Conservation (phyloP, 2,113 vertebrate genomes). For the Varanus salvator region DNA sequence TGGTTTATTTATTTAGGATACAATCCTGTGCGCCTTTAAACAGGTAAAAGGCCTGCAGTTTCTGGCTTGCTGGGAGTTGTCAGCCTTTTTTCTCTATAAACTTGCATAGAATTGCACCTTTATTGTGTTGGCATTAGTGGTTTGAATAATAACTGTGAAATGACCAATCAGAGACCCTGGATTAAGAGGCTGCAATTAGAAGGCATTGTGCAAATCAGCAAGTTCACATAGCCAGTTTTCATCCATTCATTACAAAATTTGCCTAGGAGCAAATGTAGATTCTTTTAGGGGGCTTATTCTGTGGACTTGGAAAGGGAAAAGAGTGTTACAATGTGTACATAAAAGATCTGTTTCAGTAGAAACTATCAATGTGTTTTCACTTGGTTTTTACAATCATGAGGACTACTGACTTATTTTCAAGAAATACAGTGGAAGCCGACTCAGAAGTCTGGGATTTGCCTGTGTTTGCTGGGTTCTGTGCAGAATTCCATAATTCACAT, state of each 20-base stretch:
- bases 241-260: not conserved
- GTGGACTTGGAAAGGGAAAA: not conserved
- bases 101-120: too few relatives aligned
- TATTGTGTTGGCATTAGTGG: not conserved
- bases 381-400: not conserved
- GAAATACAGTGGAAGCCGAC: not conserved
- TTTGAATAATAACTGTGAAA: not conserved
- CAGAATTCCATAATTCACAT: not conserved
- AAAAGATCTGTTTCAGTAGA: not conserved
- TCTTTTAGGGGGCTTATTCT: not conserved
- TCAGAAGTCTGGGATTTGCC: not conserved
- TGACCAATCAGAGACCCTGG: not conserved
- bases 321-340: too few relatives aligned
- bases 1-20: slow-evolving; percentile 33
- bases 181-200: not conserved
- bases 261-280: not conserved
- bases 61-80: too few relatives aligned
- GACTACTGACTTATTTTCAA: not conserved
- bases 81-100: too few relatives aligned
- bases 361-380: not conserved
- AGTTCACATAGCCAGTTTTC: not conserved
- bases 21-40: too few relatives aligned
- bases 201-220: not conserved
- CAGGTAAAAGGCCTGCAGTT: too few relatives aligned
- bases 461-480: not conserved